Evolutionary conservation across 2,797 vertebrate species (phyloP), one percentile per base, ranked within the genome.

Genomic region (Falco berigora): DNA sequence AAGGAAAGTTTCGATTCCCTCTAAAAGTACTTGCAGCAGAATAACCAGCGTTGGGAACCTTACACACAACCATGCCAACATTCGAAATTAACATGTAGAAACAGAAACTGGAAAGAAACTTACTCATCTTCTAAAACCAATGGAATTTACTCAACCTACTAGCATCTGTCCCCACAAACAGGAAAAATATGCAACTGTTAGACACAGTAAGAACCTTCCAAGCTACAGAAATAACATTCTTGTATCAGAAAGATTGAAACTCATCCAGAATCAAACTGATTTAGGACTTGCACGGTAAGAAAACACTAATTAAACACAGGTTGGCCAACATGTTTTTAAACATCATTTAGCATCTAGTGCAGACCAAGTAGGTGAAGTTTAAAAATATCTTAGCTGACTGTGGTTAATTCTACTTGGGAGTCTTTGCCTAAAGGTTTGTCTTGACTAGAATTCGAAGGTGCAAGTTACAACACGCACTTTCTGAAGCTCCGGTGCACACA

Each of bases 311-410:
- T 92, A 94, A 94, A 96, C 71, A 47, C 22, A 50, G 25, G 86
- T 83, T 74, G 84, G 90, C 86, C 83, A 93, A 82, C 67, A 13
- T 75, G 88, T 74, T 94, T 94, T 94, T 81, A 94, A 95, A 82
- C 88, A 85, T 62, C 71, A 44, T 68, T 92, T 86, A 95, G 91
- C 62, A 94, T 90, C 87, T 67, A 79, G n/a, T 10, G 52, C 75
- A 94, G 95, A 94, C 85, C 91, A 90, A 92, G 88, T 64, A 78
- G 79, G 64, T 80, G 83, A 95, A 91, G 90, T 96, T 96, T 96
- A 95, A 96, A 97, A 97, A 95, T 93, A 96, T 96, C 95, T 92
- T 94, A 80, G 84, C 80, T 92, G 86, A 74, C 88, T 95, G 90
- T 76, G 96, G 96, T 97, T 96, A 96, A 87, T 72, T 90, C 92